Evolutionary conservation across 2,113 vertebrate species (phyloP), one percentile per base, ranked within the genome.

Genomic region (Chrysemys picta): DNA sequence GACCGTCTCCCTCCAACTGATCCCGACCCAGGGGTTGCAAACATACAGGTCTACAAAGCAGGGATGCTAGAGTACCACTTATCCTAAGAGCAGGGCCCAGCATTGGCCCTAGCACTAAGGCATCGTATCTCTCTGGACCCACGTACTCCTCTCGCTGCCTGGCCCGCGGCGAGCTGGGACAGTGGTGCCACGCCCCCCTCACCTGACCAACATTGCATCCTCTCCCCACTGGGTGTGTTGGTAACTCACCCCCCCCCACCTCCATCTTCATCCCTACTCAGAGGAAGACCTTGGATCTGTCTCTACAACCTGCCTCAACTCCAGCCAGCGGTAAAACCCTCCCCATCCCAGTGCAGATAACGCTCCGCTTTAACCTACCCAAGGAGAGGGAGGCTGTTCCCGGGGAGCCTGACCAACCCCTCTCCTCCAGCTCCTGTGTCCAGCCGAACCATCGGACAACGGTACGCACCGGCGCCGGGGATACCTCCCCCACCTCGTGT

Each of bases 251-350:
- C 85, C 91, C 82, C 94, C 93, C 76, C 94, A 72, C 83, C 90
- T 94, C 90, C 98, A 97, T 98, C 98, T 98, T 96, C 98, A 96
- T 98, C 98, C 97, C 97, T 94, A 98, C 98, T 98, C 98, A 99
- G 99, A 99, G 99, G 98, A 99, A 99, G 98, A 99, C 98, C 98
- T 98, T 99, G 98, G 99, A 99, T 97, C 98, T 99, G 98, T 99
- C 98, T 98, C 97, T 98, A 97, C 99, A 98, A 97, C 95, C 99
- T 96, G 97, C 98, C 98, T 98, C 99, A 97, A 97, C 99, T 96
- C 99, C 99, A 91, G 99, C 99, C 98, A 99, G 99, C 98, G 99
- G 99, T 98, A 99, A 99, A 99, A 99, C 99, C 80, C 98, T 99
- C 96, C 99, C 99, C 95, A 99, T 99, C 91, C 99, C 99, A 99